Evolutionary conservation across 2,797 vertebrate genomes (phyloP), one percentile per base, ranked within the genome.

Genomic region (Enteromius treurensis): DNA sequence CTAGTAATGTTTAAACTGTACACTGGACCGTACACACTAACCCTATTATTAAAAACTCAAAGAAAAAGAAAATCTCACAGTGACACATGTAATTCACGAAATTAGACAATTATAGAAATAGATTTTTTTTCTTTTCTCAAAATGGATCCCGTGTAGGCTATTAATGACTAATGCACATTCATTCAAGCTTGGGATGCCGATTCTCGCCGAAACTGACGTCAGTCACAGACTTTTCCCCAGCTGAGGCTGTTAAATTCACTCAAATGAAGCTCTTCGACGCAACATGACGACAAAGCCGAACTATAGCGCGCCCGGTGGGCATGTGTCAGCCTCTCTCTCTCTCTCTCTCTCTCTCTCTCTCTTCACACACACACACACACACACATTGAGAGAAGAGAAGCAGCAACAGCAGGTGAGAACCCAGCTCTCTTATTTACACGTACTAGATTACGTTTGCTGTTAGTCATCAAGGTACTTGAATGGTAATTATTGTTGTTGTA

Each of bases 351-450:
- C 60, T 21, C 60, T 65, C 77, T 4, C 58, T 1, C 58, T 62
- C 58, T 60, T 4, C 65, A 23, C 71, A 14, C 71, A 37, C 71
- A 73, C 45, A 51, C 47, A 32, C 2, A 74, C 5, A 74, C 10
- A 74, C 49, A 76, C 32, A 42, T n/a, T 26, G 51, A 10, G 34
- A 26, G 74, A 60, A 60, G 34, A 68, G 74, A 53, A 76, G 74
- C 74, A 76, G 58, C 58, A 64, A 64, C 80, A 74, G 69, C 80
- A 74, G 80, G 80, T 81, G 62, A 81, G 69, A 74, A 23, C 45
- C n/a, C 29, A 6, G 40, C 55, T 71, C 69, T 47, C 17, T 11
- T 73, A 23, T 62, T 62, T 76, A 26, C 6, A 53, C 17, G 40
- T 21, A 68, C 9, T 37, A 40, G 19, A 40, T 68, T 40, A 68